Conservation (phyloP, 2,888 invertebrate genomes). For the Erebia aethiops region DNA sequence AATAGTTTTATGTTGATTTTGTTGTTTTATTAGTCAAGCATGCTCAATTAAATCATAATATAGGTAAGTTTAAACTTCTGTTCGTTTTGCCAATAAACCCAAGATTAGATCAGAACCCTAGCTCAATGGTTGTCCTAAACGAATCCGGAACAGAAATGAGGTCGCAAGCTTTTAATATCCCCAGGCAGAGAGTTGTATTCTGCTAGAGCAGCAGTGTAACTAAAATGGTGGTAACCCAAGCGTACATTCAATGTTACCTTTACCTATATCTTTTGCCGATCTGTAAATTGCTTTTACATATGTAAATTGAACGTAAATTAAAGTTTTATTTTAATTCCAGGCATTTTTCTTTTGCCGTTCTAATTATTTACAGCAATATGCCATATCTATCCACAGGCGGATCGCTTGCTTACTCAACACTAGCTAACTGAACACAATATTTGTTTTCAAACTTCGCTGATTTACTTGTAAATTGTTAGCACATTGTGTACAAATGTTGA, state of each 20-base stretch:
- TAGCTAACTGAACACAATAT: conserved; percentile 31
- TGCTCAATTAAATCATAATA: no score
- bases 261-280: no score
- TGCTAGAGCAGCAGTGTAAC: neutral
- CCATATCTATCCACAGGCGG: conserved; percentile 45
- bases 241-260: no score
- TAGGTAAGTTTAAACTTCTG: neutral
- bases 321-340: no score
- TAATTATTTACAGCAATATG: neutral
- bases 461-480: conserved; percentile 12
- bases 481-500: conserved; percentile 14
- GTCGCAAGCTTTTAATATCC: conserved; percentile 76
- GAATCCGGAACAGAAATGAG: conserved; percentile 68
- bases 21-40: no score
- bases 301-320: no score
- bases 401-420: conserved; percentile 40
- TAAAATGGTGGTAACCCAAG: neutral
- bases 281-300: no score
- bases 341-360: no score
- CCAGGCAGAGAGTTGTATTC: conserved; percentile 48
- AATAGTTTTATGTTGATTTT: no score
- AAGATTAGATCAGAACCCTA: conserved; percentile 39
- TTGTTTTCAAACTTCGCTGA: conserved; percentile 24
- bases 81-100: conserved; percentile 9
- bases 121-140: conserved; percentile 57